These are phyloP conservation scores for Lepilemur ruficaudatus DNA, from an alignment of 2,797 vertebrate species.

Conservation along the genomic window DNA sequence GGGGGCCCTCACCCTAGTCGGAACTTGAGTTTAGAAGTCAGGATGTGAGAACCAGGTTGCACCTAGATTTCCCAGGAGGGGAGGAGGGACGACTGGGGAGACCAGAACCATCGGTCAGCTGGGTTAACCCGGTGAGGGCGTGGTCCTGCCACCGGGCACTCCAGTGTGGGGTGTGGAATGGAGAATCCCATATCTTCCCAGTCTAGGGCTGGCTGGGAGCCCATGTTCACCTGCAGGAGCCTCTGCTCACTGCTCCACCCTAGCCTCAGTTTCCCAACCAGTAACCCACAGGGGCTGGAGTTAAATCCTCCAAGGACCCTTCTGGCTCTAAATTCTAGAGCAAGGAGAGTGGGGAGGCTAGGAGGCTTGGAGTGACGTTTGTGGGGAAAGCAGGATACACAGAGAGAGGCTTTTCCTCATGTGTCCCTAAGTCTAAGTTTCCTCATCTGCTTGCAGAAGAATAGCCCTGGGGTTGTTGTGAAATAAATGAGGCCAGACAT, in stretches of 20 bases:
- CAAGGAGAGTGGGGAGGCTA: neutral
- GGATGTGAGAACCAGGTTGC: neutral
- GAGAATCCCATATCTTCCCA: neutral
- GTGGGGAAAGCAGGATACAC: neutral
- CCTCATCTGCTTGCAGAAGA: neutral
- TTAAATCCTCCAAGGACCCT: neutral
- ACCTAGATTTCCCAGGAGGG: neutral
- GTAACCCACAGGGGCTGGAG: neutral
- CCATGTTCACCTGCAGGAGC: neutral
- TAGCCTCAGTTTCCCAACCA: neutral
- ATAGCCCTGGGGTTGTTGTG: too few species aligned
- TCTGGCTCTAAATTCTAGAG: neutral
- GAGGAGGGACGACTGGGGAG: neutral
- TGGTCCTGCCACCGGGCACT: rapidly evolving
- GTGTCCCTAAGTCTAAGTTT: neutral
- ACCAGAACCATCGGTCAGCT: rapidly evolving
- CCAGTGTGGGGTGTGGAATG: neutral
- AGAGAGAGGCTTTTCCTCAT: neutral
- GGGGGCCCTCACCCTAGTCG: neutral
- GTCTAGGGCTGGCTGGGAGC: neutral
- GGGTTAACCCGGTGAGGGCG: neutral
- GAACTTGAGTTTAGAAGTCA: neutral
- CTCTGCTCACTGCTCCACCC: neutral
- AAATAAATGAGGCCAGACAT: neutral
- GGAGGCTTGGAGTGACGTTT: neutral